A percentile compares a stretch with the other conserved stretches of the same genome.
These are phyloP conservation scores for Acrossocheilus fasciatus DNA, from an alignment of 2,797 vertebrate species.

Conservation along the genomic window DNA sequence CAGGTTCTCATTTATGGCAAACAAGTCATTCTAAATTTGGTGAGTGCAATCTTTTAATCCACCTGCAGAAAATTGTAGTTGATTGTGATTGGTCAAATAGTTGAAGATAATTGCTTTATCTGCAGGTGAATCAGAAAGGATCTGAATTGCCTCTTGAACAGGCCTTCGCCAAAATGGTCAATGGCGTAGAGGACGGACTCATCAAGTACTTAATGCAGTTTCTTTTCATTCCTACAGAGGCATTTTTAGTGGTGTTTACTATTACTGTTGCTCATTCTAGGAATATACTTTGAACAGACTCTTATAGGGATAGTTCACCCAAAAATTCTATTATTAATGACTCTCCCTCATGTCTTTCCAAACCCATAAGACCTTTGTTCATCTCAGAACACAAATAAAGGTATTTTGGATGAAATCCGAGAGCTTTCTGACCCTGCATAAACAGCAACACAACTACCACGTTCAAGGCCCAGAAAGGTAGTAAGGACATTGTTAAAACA, in stretches of 20 bases:
- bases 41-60: constrained; percentile 68
- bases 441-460: no score
- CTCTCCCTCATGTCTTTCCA: no score
- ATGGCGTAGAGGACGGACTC: constrained; percentile 86
- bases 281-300: not conserved
- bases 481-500: no score
- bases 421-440: no score
- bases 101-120: constrained; percentile 2
- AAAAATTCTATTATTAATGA: no score
- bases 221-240: not conserved
- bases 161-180: constrained; percentile 91
- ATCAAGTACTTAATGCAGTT: constrained; percentile 82
- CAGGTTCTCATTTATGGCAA: constrained; percentile 97
- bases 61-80: not conserved
- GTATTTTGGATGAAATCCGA: no score
- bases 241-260: not conserved
- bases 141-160: constrained; percentile 96
- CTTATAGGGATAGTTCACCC: no score
- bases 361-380: no score
- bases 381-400: no score
- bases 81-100: not conserved
- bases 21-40: constrained; percentile 96
- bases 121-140: constrained; percentile 96
- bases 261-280: not conserved
- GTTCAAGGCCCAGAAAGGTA: no score